Conservation (phyloP, 2,797 vertebrate species). For the Gila robusta region DNA sequence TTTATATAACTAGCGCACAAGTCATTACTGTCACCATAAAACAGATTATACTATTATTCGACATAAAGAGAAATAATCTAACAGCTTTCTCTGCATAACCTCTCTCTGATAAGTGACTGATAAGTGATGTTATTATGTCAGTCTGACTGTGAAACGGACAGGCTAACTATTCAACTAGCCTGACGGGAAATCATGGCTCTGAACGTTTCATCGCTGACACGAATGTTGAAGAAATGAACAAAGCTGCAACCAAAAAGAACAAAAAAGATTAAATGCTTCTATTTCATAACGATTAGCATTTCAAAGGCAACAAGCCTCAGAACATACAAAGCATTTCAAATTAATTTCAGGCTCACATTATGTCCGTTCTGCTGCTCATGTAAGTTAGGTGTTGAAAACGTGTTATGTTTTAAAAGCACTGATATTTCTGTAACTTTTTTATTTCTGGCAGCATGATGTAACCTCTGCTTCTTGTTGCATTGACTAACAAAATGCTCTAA, state of each 20-base stretch:
- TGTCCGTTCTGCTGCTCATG: neutral
- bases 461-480: neutral
- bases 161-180: neutral
- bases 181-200: neutral
- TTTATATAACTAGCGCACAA: neutral
- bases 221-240: constrained; percentile 5
- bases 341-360: neutral
- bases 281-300: constrained; percentile 17
- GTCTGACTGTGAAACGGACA: neutral
- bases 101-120: neutral
- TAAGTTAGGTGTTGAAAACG: neutral
- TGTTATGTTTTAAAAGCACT: neutral
- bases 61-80: neutral
- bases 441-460: neutral
- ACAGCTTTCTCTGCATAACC: neutral
- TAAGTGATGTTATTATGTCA: neutral
- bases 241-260: neutral
- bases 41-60: neutral
- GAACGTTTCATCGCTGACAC: neutral
- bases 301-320: constrained; percentile 12
- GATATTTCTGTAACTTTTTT: neutral
- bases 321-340: neutral
- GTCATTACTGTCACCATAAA: neutral
- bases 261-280: neutral
- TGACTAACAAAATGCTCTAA: neutral